Evolutionary conservation across 92 coral and sea anemone species (phyloP), one percentile per base, ranked within the genome.

Genomic region (Parazoanthus darwini): DNA sequence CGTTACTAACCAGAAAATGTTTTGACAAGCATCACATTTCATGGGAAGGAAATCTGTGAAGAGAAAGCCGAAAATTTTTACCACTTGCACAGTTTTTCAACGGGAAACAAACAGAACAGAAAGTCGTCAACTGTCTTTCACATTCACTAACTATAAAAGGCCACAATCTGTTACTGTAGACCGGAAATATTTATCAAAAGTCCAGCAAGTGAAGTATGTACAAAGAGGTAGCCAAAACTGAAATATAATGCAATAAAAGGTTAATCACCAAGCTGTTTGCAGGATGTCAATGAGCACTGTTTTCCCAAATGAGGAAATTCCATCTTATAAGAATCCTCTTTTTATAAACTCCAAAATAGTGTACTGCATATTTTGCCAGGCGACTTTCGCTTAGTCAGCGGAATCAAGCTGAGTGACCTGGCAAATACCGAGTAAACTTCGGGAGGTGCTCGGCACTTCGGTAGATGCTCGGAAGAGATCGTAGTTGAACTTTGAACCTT

Each of bases 291-390:
- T 22, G 94, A 92, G 86, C 99, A 97, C 58, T 97, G 97, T 86
- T 96, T 88, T 66, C 99, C 99, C 56, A 97, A 89, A 50, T 94
- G 90, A 26, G 99, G 99, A 68, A 97, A 95, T 82, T 97, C 99
- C 99, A 97, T 97, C 22, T 43, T 84, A 25, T 67, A 18, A 15
- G 10, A 15, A 39, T 39, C 42, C 42, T 29, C 42, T 39, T 39
- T 39, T 39, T 63, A 54, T 36, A 33, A 4, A 63, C 86, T 82
- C 66, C 87, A 84, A 36, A 39, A 39, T 39, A 39, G 42, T 39
- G 42, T 39, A 39, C 33, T 29, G 33, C 33, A 29, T 6, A 6
- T 70, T 70, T 84, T 84, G 87, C 75, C 87, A 84, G 79, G 79
- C 79, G 16, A 46, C 78, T 43, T 14, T 50, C 22, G 56, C 38